Evolutionary conservation across 2,113 vertebrate species (phyloP).

Genomic region (Kryptolebias marmoratus): DNA sequence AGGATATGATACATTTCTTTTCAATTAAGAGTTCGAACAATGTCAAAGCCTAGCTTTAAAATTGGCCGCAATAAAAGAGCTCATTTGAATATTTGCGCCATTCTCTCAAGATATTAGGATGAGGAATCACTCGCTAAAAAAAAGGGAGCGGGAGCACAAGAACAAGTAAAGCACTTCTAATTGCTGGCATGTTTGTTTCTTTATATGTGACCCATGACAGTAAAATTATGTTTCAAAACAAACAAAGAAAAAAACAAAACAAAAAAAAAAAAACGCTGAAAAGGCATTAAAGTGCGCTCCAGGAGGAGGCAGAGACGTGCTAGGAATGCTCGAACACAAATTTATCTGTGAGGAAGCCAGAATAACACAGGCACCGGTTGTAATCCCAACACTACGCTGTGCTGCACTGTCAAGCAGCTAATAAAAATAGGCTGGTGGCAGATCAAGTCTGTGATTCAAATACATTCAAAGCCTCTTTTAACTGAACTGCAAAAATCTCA

Average conservation of each 20-base stretch:
- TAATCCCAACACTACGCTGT: constrained; percentile 77
- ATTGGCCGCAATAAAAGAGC: constrained; percentile 76
- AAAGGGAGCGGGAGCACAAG: constrained; percentile 45
- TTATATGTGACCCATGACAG: constrained; percentile 74
- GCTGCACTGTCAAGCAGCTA: constrained; percentile 72
- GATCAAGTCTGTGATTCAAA: constrained; percentile 82
- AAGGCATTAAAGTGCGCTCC: constrained; percentile 58
- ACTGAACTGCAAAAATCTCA: constrained; percentile 77
- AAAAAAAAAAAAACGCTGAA: constrained; percentile 47
- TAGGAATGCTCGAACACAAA: constrained; percentile 67
- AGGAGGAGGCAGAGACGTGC: constrained; percentile 53
- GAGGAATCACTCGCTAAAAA: constrained; percentile 68
- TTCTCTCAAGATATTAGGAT: constrained; percentile 73
- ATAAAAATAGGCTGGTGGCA: constrained; percentile 80
- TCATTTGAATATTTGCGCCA: constrained; percentile 79
- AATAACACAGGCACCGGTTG: constrained; percentile 75
- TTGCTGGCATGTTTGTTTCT: constrained; percentile 77
- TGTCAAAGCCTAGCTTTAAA: constrained; percentile 70
- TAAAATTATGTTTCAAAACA: constrained; percentile 66
- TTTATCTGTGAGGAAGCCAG: constrained; percentile 70
- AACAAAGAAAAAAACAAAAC: constrained; percentile 61
- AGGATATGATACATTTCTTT: constrained; percentile 77
- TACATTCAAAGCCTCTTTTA: constrained; percentile 74
- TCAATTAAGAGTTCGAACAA: constrained; percentile 75
- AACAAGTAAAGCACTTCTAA: constrained; percentile 77